phyloP scores from a whole-genome alignment of 2,888 invertebrate species.

The Acleris sparsana region DNA sequence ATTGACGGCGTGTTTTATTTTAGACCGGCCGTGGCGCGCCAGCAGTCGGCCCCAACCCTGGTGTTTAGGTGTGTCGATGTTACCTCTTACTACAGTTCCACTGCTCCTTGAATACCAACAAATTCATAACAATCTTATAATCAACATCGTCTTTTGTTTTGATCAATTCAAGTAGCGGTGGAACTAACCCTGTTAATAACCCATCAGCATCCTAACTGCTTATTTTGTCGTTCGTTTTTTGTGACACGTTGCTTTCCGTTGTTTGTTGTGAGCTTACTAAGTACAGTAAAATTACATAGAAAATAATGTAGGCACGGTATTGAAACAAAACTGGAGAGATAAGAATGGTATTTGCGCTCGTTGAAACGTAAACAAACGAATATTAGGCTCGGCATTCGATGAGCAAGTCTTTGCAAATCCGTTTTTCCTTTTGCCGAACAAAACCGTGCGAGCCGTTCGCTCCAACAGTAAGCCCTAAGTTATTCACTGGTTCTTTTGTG shows the following conservation, averaged over 20 bases:
- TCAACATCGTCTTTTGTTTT: slow-evolving; percentile 38
- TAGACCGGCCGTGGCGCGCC: slow-evolving; percentile 83
- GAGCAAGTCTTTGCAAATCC: slow-evolving; percentile 31
- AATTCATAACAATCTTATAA: neutral
- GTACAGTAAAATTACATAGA: neutral
- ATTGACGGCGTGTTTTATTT: slow-evolving; percentile 80
- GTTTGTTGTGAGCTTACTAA: slow-evolving; percentile 28
- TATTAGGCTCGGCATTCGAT: slow-evolving; percentile 19
- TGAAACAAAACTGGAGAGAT: slow-evolving; percentile 1
- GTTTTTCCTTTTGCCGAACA: slow-evolving; percentile 30
- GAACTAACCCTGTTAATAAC: slow-evolving; percentile 52
- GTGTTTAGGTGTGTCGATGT: slow-evolving; percentile 85
- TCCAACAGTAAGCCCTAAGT: slow-evolving; percentile 25
- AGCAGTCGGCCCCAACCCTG: slow-evolving; percentile 83
- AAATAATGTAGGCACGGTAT: neutral
- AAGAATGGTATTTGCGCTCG: neutral
- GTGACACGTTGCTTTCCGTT: slow-evolving; percentile 72
- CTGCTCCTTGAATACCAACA: slow-evolving; percentile 64
- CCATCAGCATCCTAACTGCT: slow-evolving; percentile 60
- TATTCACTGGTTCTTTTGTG: slow-evolving; percentile 41
- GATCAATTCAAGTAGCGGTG: slow-evolving; percentile 65
- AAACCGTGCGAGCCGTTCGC: slow-evolving; percentile 30
- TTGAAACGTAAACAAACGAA: slow-evolving; percentile 17
- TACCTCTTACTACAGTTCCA: slow-evolving; percentile 67
- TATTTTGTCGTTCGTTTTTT: slow-evolving; percentile 56